Base-by-base conservation (phyloP, 1,140 invertebrate species). In the Drosophila bifasciata region DNA sequence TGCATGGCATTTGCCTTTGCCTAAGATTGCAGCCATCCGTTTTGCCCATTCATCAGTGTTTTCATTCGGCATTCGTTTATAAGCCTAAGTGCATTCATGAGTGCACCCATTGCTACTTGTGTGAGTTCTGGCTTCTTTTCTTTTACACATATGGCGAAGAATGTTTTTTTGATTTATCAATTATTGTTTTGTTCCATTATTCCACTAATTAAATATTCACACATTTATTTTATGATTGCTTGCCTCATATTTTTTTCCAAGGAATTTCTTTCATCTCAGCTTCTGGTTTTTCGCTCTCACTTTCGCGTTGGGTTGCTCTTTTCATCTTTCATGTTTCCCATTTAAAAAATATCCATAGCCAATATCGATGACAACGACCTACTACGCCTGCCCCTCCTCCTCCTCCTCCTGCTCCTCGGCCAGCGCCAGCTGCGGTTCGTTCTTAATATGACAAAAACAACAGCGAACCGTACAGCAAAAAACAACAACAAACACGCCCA, bases 341-440 rank as follows among this genome's bases (percentile, higher is more conserved):
- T 23, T 64, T 64, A 21, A 64, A 43, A 64, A 64, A 43, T 64
- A n/a, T 64, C 43, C 50, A 68, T 69, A 69, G 39, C 53, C 51
- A 55, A 69, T 69, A 69, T 69, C 66, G 64, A 68, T 68, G 64
- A 68, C 64, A 67, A 44, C 61, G 63, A 36, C 9, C 3, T 36
- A n/a, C n/a, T n/a, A n/a, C n/a, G n/a, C 25, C 8, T 8, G 1
- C 6, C 2, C 1, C 25, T 8, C 28, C 28, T 2, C 28, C 28
- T 32, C 28, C 28, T 28, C 6, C 25, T 2, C 28, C 28, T 32
- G 4, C 32, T 36, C 13, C 32, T 36, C 11, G 3, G 3, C 23
- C 23, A 13, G 32, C 32, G 19, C 11, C 66, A 68, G 63, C 66
- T 69, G 66, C 63, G 51, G 53, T 15, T 32, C 23, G 50, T 68